Evolutionary conservation across 1,140 invertebrate genomes (phyloP), one percentile per base, ranked within the genome.

Genomic region (Hestina assimilis): DNA sequence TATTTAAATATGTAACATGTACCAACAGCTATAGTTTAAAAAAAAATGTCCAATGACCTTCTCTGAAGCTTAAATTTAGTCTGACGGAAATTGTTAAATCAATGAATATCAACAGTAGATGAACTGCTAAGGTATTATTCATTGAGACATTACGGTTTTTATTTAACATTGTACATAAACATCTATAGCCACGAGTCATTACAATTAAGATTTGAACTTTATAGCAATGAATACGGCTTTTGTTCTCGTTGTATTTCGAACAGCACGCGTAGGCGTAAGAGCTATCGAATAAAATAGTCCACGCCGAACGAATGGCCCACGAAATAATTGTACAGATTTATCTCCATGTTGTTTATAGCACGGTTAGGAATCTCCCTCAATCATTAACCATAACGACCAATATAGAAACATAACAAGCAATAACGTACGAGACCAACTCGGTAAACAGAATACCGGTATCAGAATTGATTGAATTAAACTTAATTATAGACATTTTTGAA

Each of bases 281-380:
- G 52, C 58, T 58, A 69, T 74, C 64, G 59, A 66, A 78, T 76
- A 65, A 80, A 78, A 75, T 74, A 63, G 66, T 58, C 62, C 65
- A 63, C 72, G 69, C 50, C 53, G 52, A 74, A 63, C 64, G 65
- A 70, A 76, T 67, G 55, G 62, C 45, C 63, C 59, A 67, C 60
- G 62, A 72, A 73, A 79, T 78, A 75, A 83, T 75, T 74, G 73
- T 76, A 69, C 57, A 70, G 73, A 76, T 76, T 78, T 76, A 75
- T 75, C 72, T 77, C 42, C 56, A 38, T 45, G 62, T 68, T 72
- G 62, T 73, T 79, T 76, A 79, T 58, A 52, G 51, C 43, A 60
- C 66, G 56, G 53, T 63, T 65, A 69, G 42, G 55, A 66, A 69
- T 68, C 62, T 68, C 57, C 61, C 60, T 59, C 59, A 69, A 69